Evolutionary conservation across 2,113 vertebrate genomes (phyloP), one percentile per base, ranked within the genome.

Genomic region (Cryptomyrus ogoouensis): DNA sequence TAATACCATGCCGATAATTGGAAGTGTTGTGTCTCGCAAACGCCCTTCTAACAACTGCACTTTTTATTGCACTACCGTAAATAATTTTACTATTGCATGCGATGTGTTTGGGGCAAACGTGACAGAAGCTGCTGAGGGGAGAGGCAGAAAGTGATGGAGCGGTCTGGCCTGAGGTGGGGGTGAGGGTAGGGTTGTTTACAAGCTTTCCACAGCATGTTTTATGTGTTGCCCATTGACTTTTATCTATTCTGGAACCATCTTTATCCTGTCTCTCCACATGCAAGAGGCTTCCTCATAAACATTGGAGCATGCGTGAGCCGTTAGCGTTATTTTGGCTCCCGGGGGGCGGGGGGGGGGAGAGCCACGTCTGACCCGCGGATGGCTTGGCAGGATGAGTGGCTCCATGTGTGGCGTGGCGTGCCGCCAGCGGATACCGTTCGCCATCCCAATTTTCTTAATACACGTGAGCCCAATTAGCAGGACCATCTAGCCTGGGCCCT

Each of bases 31-130:
- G 88, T 66, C 88, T 53, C 35, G 27, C 50, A 58, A 62, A 85
- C 35, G 89, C 77, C 77, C 24, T 47, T 39, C 19, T 84, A 89
- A 89, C 52, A 84, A 89, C 52, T n/a, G 5, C 3, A 50, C 52
- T 62, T 89, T 84, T 62, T 53, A 89, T 42, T 62, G 39, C 80
- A n/a, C 17, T 46, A 8, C 27, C 52, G 12, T 85, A 89, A 62
- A 85, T 89, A 84, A 89, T 47, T 46, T 46, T 27, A 58, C 42
- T 42, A 27, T 89, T 58, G 89, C 89, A 66, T 89, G 89, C 89
- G 27, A 85, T 27, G 35, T 58, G 21, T 52, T 39, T 7, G 27
- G 52, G 87, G 35, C 13, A 62, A 88, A 27, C 4, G 2, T 35
- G 24, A 85, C 80, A 62, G 80, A 66, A 84, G 89, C 89, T 53